Conservation (phyloP, 1,140 invertebrate genomes). For the Oryzaephilus surinamensis region DNA sequence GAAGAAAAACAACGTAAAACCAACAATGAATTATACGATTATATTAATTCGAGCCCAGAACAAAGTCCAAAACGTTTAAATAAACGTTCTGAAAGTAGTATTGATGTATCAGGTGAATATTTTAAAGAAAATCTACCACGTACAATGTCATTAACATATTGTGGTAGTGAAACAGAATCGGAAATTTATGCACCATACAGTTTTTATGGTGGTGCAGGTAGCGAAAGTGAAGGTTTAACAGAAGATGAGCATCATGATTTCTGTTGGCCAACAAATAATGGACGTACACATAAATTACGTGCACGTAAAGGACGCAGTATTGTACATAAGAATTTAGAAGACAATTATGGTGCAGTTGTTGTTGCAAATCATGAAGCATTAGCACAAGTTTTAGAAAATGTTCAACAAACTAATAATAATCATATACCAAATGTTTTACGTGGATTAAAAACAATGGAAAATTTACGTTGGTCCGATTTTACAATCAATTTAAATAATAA, state of each 20-base stretch:
- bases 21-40: slow-evolving; percentile 43
- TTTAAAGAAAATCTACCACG: slow-evolving; percentile 38
- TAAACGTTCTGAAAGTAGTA: slow-evolving; percentile 41
- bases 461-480: slow-evolving; percentile 59
- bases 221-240: no score
- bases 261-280: slow-evolving; percentile 38
- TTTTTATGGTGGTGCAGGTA: slow-evolving; percentile 48
- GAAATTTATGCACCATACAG: slow-evolving; percentile 71
- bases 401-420: slow-evolving; percentile 28
- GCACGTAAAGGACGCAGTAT: slow-evolving; percentile 65
- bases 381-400: slow-evolving; percentile 72
- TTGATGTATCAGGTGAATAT: slow-evolving; percentile 37
- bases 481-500: slow-evolving; percentile 41
- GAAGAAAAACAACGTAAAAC: slow-evolving; percentile 47
- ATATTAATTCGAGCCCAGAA: slow-evolving; percentile 40
- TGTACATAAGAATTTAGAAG: slow-evolving; percentile 71
- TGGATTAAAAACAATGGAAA: slow-evolving; percentile 57
- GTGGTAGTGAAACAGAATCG: slow-evolving; percentile 68
- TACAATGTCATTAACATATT: slow-evolving; percentile 60
- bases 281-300: slow-evolving; percentile 42
- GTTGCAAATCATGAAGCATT: slow-evolving; percentile 82
- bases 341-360: slow-evolving; percentile 78
- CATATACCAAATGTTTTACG: slow-evolving; percentile 34
- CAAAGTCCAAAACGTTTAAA: slow-evolving; percentile 21
- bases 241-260: slow-evolving; percentile 38